Conservation (phyloP, 1,140 invertebrate genomes). For the Cardiocondyla obscurior region DNA sequence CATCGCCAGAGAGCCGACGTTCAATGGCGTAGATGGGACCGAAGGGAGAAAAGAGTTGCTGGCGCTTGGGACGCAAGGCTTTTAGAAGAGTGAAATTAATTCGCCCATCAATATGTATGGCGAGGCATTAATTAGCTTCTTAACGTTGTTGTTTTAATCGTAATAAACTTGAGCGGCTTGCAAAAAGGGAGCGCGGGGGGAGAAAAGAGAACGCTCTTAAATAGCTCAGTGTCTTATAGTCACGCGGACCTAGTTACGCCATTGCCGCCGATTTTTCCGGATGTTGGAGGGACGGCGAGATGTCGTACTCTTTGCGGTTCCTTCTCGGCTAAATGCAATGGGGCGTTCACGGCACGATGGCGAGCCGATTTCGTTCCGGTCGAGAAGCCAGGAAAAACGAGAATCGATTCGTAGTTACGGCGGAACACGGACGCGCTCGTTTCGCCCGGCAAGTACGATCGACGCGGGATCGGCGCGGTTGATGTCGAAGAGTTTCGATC, state of each 20-base stretch:
- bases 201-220: neutral
- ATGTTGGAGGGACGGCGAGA: slow-evolving; percentile 30
- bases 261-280: slow-evolving; percentile 27
- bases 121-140: neutral
- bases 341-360: slow-evolving; percentile 46
- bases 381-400: slow-evolving; percentile 48
- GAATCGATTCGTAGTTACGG: slow-evolving; percentile 57
- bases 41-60: neutral
- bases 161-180: neutral
- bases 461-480: slow-evolving; percentile 1
- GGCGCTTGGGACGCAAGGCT: neutral
- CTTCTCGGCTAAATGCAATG: slow-evolving; percentile 48
- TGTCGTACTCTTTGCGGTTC: slow-evolving; percentile 51
- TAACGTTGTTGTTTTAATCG: neutral
- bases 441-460: slow-evolving; percentile 37
- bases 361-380: slow-evolving; percentile 55
- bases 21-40: neutral
- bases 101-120: neutral
- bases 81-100: neutral
- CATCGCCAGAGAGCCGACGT: slow-evolving; percentile 4
- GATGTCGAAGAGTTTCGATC: neutral
- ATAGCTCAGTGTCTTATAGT: neutral
- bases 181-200: no score
- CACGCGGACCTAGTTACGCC: slow-evolving; percentile 1
- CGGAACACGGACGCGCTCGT: slow-evolving; percentile 46